Percentiles rank a stretch among this genome's conserved stretches.
phyloP scores from a whole-genome alignment of 2,888 invertebrate species.

The Polyommatus iphigenia region DNA sequence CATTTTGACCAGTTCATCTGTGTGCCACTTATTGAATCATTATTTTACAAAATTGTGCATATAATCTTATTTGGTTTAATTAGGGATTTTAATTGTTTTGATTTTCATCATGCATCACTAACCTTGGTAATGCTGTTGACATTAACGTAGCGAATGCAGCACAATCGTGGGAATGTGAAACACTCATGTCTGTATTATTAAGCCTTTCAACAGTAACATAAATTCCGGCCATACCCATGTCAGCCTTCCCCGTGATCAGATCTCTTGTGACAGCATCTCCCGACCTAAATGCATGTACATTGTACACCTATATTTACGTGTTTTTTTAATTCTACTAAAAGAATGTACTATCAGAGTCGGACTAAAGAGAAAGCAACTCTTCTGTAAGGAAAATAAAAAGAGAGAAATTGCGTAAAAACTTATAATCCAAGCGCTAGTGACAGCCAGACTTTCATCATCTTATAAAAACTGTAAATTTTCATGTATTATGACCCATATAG shows the following conservation, averaged over 20 bases:
- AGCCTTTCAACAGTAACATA: slow-evolving; percentile 81
- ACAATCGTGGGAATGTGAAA: slow-evolving; percentile 86
- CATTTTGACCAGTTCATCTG: too few relatives aligned
- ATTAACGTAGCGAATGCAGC: slow-evolving; percentile 88
- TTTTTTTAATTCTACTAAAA: too few relatives aligned
- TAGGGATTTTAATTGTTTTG: background rate
- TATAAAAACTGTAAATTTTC: too few relatives aligned
- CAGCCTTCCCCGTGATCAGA: slow-evolving; percentile 76
- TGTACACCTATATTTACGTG: too few relatives aligned
- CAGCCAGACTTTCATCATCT: too few relatives aligned
- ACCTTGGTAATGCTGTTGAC: slow-evolving; percentile 89
- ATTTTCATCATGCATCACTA: slow-evolving; percentile 24
- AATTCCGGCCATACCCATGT: slow-evolving; percentile 87
- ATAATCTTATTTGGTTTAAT: background rate
- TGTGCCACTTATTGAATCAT: background rate
- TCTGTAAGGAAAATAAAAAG: too few relatives aligned
- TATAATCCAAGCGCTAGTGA: too few relatives aligned
- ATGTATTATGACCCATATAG: too few relatives aligned
- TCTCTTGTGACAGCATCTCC: slow-evolving; percentile 82
- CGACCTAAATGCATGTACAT: slow-evolving; percentile 60
- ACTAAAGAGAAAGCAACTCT: too few relatives aligned
- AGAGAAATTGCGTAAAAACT: too few relatives aligned
- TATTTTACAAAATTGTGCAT: too few relatives aligned
- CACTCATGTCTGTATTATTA: slow-evolving; percentile 80
- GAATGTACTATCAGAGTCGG: too few relatives aligned